Evolutionary conservation across 2,888 invertebrate species (phyloP), one percentile per base, ranked within the genome.

Genomic region (Rotaria socialis): DNA sequence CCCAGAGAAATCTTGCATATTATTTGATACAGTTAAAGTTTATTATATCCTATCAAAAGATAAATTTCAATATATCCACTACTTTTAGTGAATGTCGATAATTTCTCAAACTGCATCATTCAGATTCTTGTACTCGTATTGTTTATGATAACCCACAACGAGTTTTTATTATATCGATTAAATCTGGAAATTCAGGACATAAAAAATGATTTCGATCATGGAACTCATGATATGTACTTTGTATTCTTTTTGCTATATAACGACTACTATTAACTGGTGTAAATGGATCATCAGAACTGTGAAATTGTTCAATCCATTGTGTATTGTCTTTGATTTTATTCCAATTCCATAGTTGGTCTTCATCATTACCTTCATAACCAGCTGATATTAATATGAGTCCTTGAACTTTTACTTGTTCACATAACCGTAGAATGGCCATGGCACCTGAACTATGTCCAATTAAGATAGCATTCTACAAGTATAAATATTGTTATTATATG

Each of bases 101-200:
- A 35, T 35, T 35, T 2, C 35, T 35, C 35, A 35, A 35, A 35
- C 35, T 35, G 35, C 2, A 35, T 52, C 50, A 52, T 52, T 11
- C 11, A 52, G 50, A 11, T 52, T 14, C 50, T 52, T 52, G 8
- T 11, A 52, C 27, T 27, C 27, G 2, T 60, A 14, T 27, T 60
- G 27, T 27, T 27, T 27, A 60, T 67, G 14, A 60, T 27, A 60
- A 24, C 27, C 24, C 24, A 60, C 58, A 67, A 7, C 27, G 35
- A 35, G 16, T 2, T 67, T 67, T 67, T 35, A 67, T 67, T 35
- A 41, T 4, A 35, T 27, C 19, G 6, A 67, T 35, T 67, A 67
- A 14, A 67, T 67, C 67, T 67, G 67, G 67, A 67, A 67, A 67
- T 16, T 67, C 67, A 67, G 35, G 16, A 35, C 67, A 67, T 67